A percentile compares a stretch with the other conserved stretches of the same genome.
Conservation (phyloP, 2,888 invertebrate genomes). For the Lathronympha strigana region DNA sequence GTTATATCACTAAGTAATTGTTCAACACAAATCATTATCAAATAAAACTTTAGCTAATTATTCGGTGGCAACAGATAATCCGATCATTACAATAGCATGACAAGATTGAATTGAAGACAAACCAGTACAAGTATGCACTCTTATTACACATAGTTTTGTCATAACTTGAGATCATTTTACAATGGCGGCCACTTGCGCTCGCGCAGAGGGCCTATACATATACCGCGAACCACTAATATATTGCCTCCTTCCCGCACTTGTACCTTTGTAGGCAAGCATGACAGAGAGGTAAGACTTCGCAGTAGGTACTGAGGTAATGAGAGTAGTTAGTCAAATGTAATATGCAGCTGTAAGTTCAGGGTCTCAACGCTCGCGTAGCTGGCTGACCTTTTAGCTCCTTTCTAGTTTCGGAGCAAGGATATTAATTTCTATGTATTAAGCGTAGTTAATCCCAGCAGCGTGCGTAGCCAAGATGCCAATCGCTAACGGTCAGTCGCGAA, state of each 20-base stretch:
- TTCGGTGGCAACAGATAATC: background rate
- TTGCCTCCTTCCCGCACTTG: too few relatives aligned
- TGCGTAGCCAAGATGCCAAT: too few relatives aligned
- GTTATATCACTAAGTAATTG: background rate
- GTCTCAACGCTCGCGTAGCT: constrained; percentile 24
- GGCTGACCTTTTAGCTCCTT: constrained; percentile 31
- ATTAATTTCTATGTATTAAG: constrained; percentile 6
- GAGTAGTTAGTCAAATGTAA: background rate
- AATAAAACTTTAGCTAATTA: background rate
- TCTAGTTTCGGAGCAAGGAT: constrained; percentile 28
- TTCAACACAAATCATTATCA: background rate
- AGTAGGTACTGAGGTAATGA: background rate
- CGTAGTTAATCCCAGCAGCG: too few relatives aligned
- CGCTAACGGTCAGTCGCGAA: too few relatives aligned
- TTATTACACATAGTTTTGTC: background rate
- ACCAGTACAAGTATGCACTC: background rate
- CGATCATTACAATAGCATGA: background rate
- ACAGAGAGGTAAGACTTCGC: background rate
- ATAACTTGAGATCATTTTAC: background rate
- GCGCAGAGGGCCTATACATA: too few relatives aligned
- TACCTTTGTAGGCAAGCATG: background rate
- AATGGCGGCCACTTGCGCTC: background rate
- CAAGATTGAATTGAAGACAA: background rate
- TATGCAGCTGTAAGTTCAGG: constrained; percentile 39
- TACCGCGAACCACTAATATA: too few relatives aligned